Base-by-base conservation (phyloP, 2,797 vertebrate species). In the Sebastes miniatus region DNA sequence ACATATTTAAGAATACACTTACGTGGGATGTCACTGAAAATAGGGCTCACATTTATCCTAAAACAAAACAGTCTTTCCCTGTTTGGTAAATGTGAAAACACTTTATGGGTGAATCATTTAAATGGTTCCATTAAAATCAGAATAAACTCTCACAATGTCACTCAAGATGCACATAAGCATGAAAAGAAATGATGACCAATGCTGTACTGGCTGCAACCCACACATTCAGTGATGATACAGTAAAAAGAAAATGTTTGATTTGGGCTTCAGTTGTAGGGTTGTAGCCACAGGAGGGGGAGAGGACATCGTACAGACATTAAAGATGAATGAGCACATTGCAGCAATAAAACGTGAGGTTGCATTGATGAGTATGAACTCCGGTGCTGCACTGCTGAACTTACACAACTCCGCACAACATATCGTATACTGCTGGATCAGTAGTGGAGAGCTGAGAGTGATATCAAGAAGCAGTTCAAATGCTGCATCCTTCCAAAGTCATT, bases 281-380 rank as follows among this genome's bases (percentile, higher is more conserved):
- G 31, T 13, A 59, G 66, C 69, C 54, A 63, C 63, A 77, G 70
- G 62, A 74, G 61, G 36, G 8, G 31, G n/a, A 69, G 27, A 73
- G 50, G 31, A 62, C 39, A 57, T 76, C 47, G 59, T 75, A 58
- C 58, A 54, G 61, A 69, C 61, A 76, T 86, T 64, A 76, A 83
- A 88, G 69, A 83, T 87, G 59, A 64, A 84, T 65, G 75, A 85
- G 73, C 74, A 63, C 34, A 70, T 34, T 72, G 65, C 73, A 80
- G 80, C 36, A 39, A 43, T 72, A 69, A 77, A 87, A 73, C 20
- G 5, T 61, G 73, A 72, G 66, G 52, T 39, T 67, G 73, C 65
- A 80, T 56, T 80, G 63, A 85, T 75, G 47, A 83, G 67, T 25
- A n/a, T 62, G 34, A 73, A 76, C 65, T 74, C 27, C 56, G 18